Conservation (phyloP, 2,888 invertebrate species). For the Nebria brevicollis region DNA sequence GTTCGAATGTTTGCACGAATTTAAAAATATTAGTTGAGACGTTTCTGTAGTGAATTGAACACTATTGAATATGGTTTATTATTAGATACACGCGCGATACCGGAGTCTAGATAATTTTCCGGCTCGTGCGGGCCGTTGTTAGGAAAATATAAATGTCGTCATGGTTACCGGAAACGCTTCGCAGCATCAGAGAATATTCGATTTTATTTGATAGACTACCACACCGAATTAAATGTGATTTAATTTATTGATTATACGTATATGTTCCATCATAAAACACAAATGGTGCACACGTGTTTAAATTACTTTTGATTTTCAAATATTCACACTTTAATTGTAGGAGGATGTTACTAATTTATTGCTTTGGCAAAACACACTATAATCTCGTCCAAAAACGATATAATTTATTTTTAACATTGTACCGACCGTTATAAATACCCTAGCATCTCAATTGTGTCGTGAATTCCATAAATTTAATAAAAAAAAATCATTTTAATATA, state of each 20-base stretch:
- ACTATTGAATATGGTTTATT: background rate
- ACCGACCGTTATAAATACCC: no score
- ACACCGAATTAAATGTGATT: no score
- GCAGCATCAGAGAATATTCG: no score
- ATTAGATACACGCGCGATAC: background rate
- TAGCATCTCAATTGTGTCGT: no score
- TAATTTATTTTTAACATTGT: background rate
- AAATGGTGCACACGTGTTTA: no score
- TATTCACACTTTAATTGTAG: background rate
- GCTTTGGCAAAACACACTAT: background rate
- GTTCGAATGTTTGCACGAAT: no score
- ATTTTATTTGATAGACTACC: no score
- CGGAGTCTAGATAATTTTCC: background rate
- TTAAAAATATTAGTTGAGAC: no score
- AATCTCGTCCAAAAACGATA: background rate
- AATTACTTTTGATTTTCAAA: background rate
- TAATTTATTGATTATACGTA: background rate
- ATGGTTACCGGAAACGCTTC: background rate
- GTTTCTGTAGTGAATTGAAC: no score
- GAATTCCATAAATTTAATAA: no score
- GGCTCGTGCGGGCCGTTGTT: background rate
- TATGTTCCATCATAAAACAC: background rate
- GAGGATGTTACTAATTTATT: background rate
- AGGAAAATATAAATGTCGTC: background rate
- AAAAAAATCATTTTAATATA: background rate